phyloP scores from a whole-genome alignment of 1,140 invertebrate species.

The Drosophila pseudoananassae region DNA sequence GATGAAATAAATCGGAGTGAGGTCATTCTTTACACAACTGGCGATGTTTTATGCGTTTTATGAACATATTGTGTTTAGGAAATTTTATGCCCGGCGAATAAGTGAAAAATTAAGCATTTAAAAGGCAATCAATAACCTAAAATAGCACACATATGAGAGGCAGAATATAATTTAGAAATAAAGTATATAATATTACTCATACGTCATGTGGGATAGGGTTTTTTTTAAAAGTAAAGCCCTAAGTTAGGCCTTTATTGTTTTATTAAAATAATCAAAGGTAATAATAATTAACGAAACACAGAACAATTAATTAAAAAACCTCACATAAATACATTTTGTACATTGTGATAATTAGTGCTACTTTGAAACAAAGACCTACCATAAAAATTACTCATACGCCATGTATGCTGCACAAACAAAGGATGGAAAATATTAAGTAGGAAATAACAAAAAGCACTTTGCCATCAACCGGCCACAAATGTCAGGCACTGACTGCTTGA shows the following conservation, averaged over 20 bases:
- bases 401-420: neutral
- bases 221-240: no score
- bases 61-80: neutral
- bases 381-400: neutral
- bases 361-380: neutral
- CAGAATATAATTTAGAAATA: neutral
- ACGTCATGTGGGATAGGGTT: slow-evolving; percentile 6
- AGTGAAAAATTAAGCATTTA: neutral
- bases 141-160: neutral
- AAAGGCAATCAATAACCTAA: neutral
- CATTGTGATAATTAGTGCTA: no score
- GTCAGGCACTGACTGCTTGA: slow-evolving; percentile 43
- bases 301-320: no score
- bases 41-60: slow-evolving; percentile 27
- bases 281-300: no score
- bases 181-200: slow-evolving; percentile 10
- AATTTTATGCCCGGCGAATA: neutral
- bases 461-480: slow-evolving; percentile 27
- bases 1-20: slow-evolving; percentile 38
- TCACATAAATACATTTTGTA: no score
- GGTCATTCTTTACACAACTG: slow-evolving; percentile 20
- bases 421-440: neutral
- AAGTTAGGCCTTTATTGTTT: no score
- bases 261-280: no score
- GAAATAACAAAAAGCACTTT: slow-evolving; percentile 2